Evolutionary conservation across 2,797 vertebrate species (phyloP).

Genomic region (Tapirus indicus): DNA sequence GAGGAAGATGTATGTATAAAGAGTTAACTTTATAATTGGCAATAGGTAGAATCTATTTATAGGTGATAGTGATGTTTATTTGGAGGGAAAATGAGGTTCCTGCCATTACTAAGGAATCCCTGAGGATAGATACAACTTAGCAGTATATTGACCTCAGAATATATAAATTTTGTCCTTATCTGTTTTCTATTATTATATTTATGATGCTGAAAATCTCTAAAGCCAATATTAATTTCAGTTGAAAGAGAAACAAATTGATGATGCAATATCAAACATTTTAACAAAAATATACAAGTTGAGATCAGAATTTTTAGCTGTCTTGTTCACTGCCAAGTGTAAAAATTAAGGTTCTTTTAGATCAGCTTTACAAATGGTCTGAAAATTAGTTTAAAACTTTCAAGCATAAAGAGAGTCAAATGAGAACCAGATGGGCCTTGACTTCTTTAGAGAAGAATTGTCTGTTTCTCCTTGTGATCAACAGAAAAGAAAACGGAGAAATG

Average conservation of each 20-base stretch:
- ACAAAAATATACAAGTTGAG: constrained; percentile 53
- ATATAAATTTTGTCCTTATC: neutral
- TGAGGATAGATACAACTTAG: neutral
- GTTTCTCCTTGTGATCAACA: constrained; percentile 76
- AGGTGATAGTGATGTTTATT: neutral
- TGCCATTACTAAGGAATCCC: neutral
- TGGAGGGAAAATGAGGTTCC: neutral
- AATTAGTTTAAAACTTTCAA: constrained; percentile 59
- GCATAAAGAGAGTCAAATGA: constrained; percentile 44
- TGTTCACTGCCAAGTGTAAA: constrained; percentile 56
- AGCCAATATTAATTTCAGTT: neutral
- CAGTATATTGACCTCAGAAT: neutral
- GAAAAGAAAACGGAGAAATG: constrained; percentile 59
- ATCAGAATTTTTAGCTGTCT: neutral
- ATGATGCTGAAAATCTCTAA: neutral
- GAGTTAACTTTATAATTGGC: neutral
- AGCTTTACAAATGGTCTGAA: constrained; percentile 68
- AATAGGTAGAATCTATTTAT: neutral
- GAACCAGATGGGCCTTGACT: constrained; percentile 69
- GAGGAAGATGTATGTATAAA: neutral
- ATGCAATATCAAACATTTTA: constrained; percentile 40
- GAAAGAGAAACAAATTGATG: constrained; percentile 52
- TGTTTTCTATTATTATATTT: constrained; percentile 12
- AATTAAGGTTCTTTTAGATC: constrained; percentile 74
- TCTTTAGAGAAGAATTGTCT: constrained; percentile 61